Evolutionary conservation across 2,797 vertebrate species (phyloP), one percentile per base, ranked within the genome.

Genomic region (Poeciliopsis infans): DNA sequence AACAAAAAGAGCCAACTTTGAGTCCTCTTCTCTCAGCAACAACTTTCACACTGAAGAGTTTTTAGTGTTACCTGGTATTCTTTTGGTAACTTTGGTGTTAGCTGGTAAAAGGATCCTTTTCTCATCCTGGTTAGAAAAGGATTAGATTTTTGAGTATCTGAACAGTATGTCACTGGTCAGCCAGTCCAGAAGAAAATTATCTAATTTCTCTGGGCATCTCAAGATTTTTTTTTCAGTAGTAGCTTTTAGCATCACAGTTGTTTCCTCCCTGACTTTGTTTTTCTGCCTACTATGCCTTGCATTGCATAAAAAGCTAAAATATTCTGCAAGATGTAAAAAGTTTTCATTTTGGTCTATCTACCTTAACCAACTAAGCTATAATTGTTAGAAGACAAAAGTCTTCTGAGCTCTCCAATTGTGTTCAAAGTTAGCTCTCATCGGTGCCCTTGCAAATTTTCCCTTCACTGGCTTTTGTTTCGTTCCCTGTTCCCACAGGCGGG

Each of bases 401-500:
- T 49, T 73, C 2, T 74, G 2, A 69, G 0, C 47, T 0, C 2
- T 59, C 2, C 15, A 16, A 15, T 18, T 15, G 16, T n/a, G 0
- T 53, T 70, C 13, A 2, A 43, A 31, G 68, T 76, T 66, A 70
- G 10, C 11, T 41, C 36, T 45, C 47, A 75, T 28, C 31, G 74
- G 59, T 0, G 12, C 12, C 53, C 3, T 41, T 25, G 57, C 33
- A 31, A 47, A 46, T 43, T 74, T 81, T 10, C 43, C 41, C 68
- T 51, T 75, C 20, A 61, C 59, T 76, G 41, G 33, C 71, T 57
- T 57, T 28, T 12, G 10, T 81, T 3, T 77, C 18, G 82, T 71
- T 87, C 80, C 36, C 49, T 88, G 78, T 85, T 82, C 80, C 55
- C 49, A 46, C 70, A 96, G 96, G 92, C 92, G 91, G 95, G 94